These are phyloP conservation scores for Lutjanus campechanus DNA, from an alignment of 2,797 vertebrate species.

Conservation along the genomic window DNA sequence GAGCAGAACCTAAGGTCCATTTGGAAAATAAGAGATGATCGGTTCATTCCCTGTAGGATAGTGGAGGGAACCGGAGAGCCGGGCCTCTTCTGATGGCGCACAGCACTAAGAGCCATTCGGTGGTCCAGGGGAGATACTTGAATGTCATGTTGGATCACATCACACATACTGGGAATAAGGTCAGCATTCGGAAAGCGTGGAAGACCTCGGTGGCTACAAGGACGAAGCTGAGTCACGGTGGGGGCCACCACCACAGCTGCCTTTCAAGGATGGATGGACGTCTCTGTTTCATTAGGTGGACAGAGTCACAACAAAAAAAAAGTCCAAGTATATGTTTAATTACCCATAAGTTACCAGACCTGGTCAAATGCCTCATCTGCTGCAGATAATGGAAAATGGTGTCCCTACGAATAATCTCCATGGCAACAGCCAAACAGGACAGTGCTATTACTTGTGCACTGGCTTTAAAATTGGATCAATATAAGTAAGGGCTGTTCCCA, in stretches of 20 bases:
- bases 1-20: constrained; percentile 42
- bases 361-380: constrained; percentile 44
- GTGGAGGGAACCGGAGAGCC: constrained; percentile 42
- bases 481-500: not conserved
- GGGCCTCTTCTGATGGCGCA: constrained; percentile 44
- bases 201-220: constrained; percentile 55
- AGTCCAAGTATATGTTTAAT: constrained; percentile 31
- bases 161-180: constrained; percentile 74
- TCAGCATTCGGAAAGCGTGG: constrained; percentile 60
- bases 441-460: not conserved
- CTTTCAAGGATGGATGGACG: not conserved
- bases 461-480: constrained; percentile 24
- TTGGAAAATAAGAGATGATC: constrained; percentile 62
- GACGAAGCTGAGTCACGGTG: constrained; percentile 45
- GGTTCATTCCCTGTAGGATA: constrained; percentile 49
- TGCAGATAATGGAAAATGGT: constrained; percentile 24
- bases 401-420: constrained; percentile 40
- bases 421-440: constrained; percentile 52
- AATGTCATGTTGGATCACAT: constrained; percentile 82
- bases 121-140: constrained; percentile 75
- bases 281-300: not conserved
- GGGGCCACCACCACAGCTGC: constrained; percentile 24
- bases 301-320: not conserved
- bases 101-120: constrained; percentile 67
- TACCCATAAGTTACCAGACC: constrained; percentile 45